Percentiles rank a stretch among this genome's conserved stretches.
These are phyloP conservation scores for Hippotragus niger DNA, from an alignment of 2,113 vertebrate genomes.

Conservation along the genomic window DNA sequence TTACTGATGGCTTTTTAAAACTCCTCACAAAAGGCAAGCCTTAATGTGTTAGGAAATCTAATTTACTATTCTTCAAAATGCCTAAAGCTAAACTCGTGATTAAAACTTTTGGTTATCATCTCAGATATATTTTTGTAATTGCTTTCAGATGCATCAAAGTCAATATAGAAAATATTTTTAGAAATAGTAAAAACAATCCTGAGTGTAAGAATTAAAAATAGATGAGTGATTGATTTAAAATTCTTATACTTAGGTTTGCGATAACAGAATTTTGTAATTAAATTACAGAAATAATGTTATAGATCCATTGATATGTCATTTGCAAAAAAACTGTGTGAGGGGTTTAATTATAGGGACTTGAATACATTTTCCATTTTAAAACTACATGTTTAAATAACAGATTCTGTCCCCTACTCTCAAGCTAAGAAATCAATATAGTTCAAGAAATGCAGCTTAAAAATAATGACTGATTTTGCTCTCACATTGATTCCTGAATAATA, in stretches of 20 bases:
- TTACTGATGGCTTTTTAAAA: neutral
- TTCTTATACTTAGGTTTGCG: neutral
- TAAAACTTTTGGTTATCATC: conserved; percentile 5
- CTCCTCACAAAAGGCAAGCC: neutral
- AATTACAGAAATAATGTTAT: neutral
- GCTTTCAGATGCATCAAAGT: neutral
- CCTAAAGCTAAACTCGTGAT: neutral
- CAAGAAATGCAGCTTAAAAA: conserved; percentile 27
- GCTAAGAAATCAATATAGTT: conserved; percentile 10
- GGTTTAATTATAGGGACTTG: neutral
- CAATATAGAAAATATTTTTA: neutral
- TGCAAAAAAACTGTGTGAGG: neutral
- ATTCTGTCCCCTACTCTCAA: neutral
- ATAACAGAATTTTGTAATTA: neutral
- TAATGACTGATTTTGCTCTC: neutral
- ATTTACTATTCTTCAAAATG: neutral
- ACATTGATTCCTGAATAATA: neutral
- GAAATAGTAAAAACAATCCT: neutral
- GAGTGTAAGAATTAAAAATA: neutral
- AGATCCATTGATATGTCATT: neutral
- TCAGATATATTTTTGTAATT: neutral
- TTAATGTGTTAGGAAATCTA: neutral
- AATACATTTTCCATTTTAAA: neutral
- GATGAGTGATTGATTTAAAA: neutral
- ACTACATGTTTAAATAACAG: neutral